These are phyloP conservation scores for Caracal caracal DNA, from an alignment of 2,113 vertebrate genomes.

Conservation along the genomic window DNA sequence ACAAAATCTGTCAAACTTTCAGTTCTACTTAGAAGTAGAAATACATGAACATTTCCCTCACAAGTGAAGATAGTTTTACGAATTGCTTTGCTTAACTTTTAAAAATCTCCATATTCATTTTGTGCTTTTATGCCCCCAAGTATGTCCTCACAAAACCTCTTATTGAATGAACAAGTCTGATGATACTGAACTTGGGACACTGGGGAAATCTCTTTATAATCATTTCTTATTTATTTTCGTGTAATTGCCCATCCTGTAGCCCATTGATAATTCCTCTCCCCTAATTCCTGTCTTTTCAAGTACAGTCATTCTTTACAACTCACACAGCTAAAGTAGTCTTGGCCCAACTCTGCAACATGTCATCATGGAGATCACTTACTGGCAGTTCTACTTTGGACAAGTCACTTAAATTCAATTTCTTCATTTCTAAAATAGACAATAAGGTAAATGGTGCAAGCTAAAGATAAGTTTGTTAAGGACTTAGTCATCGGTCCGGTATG, in stretches of 20 bases:
- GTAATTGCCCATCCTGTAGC: not conserved
- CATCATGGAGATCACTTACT: not conserved
- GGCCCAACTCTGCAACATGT: not conserved
- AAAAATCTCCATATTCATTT: not conserved
- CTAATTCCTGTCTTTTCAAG: not conserved
- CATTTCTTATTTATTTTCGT: not conserved
- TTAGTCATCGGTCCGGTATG: not conserved
- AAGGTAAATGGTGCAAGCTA: not conserved
- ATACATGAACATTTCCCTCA: not conserved
- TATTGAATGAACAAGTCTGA: not conserved
- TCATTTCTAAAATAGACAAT: not conserved
- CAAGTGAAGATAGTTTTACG: not conserved
- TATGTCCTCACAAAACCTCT: not conserved
- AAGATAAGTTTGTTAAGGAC: not conserved
- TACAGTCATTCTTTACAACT: not conserved
- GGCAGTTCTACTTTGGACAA: not conserved
- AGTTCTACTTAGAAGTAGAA: not conserved
- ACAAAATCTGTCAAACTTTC: conserved; percentile 25
- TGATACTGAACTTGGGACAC: not conserved
- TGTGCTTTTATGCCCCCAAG: not conserved
- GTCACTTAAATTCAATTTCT: not conserved
- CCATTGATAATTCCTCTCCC: not conserved
- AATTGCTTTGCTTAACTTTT: not conserved
- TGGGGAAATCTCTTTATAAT: not conserved
- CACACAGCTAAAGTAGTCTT: not conserved